Evolutionary conservation across 1,140 invertebrate species (phyloP), one percentile per base, ranked within the genome.

Genomic region (Aplysia californica): DNA sequence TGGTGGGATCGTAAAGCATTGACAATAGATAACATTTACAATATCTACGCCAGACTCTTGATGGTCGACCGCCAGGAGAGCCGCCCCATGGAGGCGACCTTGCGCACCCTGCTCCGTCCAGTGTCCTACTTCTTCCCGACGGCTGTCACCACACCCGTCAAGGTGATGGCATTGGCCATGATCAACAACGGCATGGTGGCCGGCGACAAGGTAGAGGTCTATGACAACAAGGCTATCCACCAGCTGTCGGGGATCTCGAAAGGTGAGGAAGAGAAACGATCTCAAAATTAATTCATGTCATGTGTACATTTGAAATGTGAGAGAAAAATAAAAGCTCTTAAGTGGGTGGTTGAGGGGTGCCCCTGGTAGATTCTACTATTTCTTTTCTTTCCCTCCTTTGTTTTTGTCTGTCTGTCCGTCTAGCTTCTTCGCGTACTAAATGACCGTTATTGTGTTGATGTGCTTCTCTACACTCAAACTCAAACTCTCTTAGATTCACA

Each of bases 181-280:
- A 75, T 88, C 64, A 87, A 86, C 73, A 83, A 82, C 78, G 50
- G 80, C 3, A 65, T 73, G 0, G 75, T 76, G 0, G 79, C 56
- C 6, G 18, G 10, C 20, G 64, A 50, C 41, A 69, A 58, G 18
- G 26, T 65, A 31, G 82, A 87, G 66, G 39, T 87, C 2, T 84
- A 85, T 78, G 84, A 88, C 65, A 89, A 89, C 79, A 86, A 84
- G 75, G 86, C 84, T 29, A 86, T 89, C 66, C 86, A 88, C 76
- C 74, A 79, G 35, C 61, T 87, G 10, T 80, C 84, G 23, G 86
- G 85, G n/a, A 80, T 79, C 26, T 77, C 76, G 2, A 77, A 78
- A 61, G 77, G 41, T 0, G n/a, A n/a, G n/a, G n/a, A n/a, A n/a
- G n/a, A n/a, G n/a, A n/a, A n/a, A n/a, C n/a, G n/a, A n/a, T n/a